Base-by-base conservation (phyloP, 2,113 vertebrate species). In the Aspidoscelis tigris region DNA sequence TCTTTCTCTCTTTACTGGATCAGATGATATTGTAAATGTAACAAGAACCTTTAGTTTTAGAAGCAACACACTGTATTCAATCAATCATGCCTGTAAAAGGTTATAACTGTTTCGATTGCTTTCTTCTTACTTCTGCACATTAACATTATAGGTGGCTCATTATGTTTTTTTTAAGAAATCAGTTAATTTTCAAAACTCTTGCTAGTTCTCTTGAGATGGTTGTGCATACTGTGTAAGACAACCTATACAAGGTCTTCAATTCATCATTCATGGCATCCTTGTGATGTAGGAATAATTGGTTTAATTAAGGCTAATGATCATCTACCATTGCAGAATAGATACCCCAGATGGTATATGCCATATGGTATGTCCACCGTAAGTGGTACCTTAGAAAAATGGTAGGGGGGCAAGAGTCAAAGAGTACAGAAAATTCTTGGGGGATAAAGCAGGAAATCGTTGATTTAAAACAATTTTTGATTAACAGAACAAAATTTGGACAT, bases 301-400 rank as follows among this genome's bases (percentile, higher is more conserved):
- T 85, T 80, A 85, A 85, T 85, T 85, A 85, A 85, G 77, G 58
- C 41, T 85, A 74, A 85, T 85, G 77, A 85, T 85, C 55, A 85
- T 78, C 70, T 85, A 85, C 77, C 70, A 85, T 11, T 85, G 83
- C 70, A 20, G 77, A 85, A 85, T 80, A 79, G 83, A 55, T 80
- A 53, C 58, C 83, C 83, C 83, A 85, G 83, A 85, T 85, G 83
- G 76, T 79, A 50, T 73, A 26, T 85, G 58, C 83, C 83, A 85
- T 79, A 85, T 85, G 77, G 69, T 21, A 11, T 85, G 77, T 43
- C 58, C n/a, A 11, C 43, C 53, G 21, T 66, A 33, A 80, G 53
- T 73, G 21, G 21, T 74, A n/a, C 43, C 77, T 85, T 72, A 66
- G 41, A 85, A 85, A 80, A 85, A 79, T 20, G 47, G 66, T n/a